These are phyloP conservation scores for Trissolcus basalis DNA, from an alignment of 1,140 invertebrate genomes.

Conservation along the genomic window DNA sequence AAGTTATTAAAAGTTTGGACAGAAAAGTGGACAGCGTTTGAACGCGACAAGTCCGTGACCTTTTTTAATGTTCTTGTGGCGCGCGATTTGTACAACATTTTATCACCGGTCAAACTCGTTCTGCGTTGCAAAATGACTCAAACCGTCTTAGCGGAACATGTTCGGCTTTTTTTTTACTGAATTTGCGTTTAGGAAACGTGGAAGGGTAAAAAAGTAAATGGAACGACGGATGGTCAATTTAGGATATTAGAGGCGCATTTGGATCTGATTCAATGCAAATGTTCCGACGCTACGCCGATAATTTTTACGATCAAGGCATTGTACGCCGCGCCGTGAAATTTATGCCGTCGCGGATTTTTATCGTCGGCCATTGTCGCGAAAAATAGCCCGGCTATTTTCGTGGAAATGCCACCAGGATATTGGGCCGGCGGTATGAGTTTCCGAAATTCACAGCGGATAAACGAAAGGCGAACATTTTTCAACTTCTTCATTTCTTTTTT, in stretches of 20 bases:
- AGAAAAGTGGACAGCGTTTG: slow-evolving; percentile 15
- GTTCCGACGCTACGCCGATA: slow-evolving; percentile 14
- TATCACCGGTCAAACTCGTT: slow-evolving; percentile 54
- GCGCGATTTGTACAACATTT: slow-evolving; percentile 43
- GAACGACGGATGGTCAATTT: slow-evolving; percentile 27
- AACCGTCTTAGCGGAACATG: slow-evolving; percentile 33
- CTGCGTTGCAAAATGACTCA: slow-evolving; percentile 47
- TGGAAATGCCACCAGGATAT: background rate
- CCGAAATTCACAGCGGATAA: no score
- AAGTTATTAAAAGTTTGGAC: background rate
- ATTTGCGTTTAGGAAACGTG: no score
- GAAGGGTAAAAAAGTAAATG: no score
- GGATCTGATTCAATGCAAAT: slow-evolving; percentile 48
- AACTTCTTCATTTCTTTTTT: no score
- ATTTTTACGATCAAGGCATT: slow-evolving; percentile 35
- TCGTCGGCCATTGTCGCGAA: slow-evolving; percentile 21
- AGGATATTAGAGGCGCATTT: slow-evolving; percentile 24
- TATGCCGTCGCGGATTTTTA: slow-evolving; percentile 30
- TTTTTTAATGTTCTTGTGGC: slow-evolving; percentile 48
- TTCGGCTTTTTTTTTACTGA: slow-evolving; percentile 15
- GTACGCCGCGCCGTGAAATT: slow-evolving; percentile 25
- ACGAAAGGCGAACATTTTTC: no score
- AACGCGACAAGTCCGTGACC: slow-evolving; percentile 33
- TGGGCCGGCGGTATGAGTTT: no score
- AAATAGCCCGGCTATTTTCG: background rate